phyloP scores from a whole-genome alignment of 2,888 invertebrate genomes.

The Archaeoteleia sp. region DNA sequence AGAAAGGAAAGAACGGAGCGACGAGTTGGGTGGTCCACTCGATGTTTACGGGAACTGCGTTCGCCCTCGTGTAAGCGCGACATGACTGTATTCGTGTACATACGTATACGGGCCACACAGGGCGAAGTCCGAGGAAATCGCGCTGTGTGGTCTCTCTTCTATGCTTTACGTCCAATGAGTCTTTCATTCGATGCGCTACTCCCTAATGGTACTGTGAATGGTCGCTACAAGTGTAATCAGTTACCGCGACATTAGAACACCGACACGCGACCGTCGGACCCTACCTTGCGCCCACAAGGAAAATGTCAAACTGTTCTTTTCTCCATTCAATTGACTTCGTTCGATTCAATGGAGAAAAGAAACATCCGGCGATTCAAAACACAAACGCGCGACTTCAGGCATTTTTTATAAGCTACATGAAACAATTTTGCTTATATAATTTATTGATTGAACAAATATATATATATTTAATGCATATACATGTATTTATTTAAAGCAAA shows the following conservation, averaged over 20 bases:
- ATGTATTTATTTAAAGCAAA: no score
- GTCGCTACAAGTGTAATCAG: slow-evolving; percentile 55
- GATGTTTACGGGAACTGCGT: slow-evolving; percentile 74
- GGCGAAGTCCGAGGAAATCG: slow-evolving; percentile 67
- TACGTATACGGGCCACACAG: slow-evolving; percentile 59
- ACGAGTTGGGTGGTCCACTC: slow-evolving; percentile 73
- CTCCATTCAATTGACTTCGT: no score
- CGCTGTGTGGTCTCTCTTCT: slow-evolving; percentile 69
- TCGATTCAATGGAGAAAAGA: no score
- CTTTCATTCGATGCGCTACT: slow-evolving; percentile 72
- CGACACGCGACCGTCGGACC: slow-evolving; percentile 51
- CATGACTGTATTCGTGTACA: slow-evolving; percentile 39
- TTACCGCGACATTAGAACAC: slow-evolving; percentile 64
- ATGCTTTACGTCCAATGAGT: slow-evolving; percentile 63
- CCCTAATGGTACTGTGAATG: slow-evolving; percentile 65
- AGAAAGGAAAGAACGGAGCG: slow-evolving; percentile 67
- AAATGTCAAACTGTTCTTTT: slow-evolving; percentile 5
- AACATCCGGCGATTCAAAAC: no score
- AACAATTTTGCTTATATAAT: no score
- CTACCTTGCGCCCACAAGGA: slow-evolving; percentile 23
- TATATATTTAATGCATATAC: no score
- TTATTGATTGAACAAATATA: no score
- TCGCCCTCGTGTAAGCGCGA: slow-evolving; percentile 57
- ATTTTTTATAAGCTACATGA: no score
- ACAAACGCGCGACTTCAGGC: no score